These are phyloP conservation scores for Sympetrum striolatum DNA, from an alignment of 2,888 invertebrate genomes.

Conservation along the genomic window DNA sequence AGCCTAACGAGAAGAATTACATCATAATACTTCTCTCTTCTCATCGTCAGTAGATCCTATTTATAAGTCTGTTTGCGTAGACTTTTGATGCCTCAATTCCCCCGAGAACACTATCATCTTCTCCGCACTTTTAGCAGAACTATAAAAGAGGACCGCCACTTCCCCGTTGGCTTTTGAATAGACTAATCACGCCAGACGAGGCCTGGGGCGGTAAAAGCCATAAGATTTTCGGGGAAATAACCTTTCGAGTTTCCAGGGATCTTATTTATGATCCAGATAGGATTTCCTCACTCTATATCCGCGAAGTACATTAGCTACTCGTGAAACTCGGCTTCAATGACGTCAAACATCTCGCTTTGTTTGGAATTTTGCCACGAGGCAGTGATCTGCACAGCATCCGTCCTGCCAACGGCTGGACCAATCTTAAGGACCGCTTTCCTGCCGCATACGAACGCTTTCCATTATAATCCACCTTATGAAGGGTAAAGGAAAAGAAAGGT, in stretches of 20 bases:
- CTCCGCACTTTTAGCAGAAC: background rate
- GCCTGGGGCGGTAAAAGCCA: background rate
- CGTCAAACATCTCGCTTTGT: background rate
- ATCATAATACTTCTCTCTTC: background rate
- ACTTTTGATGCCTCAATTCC: background rate
- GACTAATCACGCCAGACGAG: background rate
- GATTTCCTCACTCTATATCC: background rate
- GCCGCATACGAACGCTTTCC: too few species aligned
- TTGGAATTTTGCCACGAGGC: background rate
- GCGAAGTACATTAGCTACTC: background rate
- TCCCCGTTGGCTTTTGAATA: background rate
- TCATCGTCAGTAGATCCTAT: background rate
- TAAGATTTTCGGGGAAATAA: background rate
- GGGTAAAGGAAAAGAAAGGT: too few species aligned
- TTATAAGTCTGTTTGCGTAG: background rate
- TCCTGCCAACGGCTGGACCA: too few species aligned
- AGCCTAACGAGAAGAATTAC: background rate
- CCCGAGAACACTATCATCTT: background rate
- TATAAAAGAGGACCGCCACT: background rate
- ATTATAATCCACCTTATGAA: too few species aligned
- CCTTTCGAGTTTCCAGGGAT: background rate
- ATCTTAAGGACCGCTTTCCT: too few species aligned
- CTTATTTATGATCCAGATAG: background rate
- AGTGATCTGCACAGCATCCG: background rate
- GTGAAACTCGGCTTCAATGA: background rate